A percentile compares a stretch with the other conserved stretches of the same genome.
Evolutionary conservation across 2,113 vertebrate genomes (phyloP).

Genomic region (Platanista minor): DNA sequence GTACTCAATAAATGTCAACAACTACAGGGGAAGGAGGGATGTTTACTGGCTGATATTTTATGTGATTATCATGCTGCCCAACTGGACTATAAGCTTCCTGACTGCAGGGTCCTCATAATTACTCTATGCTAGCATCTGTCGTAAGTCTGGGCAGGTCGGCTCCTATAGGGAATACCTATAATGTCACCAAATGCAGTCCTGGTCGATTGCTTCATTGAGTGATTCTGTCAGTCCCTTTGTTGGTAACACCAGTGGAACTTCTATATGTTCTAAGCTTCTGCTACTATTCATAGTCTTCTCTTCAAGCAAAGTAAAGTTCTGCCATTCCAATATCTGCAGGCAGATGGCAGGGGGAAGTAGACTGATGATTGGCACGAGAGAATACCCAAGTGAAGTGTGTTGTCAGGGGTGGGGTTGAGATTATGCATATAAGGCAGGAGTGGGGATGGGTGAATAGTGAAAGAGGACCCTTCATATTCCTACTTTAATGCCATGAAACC

Average conservation of each 20-base stretch:
- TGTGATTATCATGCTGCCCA: background rate
- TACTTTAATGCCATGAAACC: background rate
- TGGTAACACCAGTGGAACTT: background rate
- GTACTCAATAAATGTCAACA: background rate
- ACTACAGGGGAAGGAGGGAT: background rate
- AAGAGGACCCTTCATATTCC: background rate
- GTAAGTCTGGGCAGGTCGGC: background rate
- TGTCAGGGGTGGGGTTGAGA: background rate
- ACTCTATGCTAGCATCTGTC: background rate
- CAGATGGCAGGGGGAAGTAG: background rate
- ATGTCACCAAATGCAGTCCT: background rate
- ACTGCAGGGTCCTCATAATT: background rate
- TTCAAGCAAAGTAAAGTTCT: background rate
- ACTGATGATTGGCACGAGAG: background rate
- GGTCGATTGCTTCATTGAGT: background rate
- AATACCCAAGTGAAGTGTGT: background rate
- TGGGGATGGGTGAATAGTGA: background rate
- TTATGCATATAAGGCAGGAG: background rate
- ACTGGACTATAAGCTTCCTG: background rate
- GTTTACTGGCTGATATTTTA: background rate
- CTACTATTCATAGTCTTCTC: background rate
- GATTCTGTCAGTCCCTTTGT: background rate
- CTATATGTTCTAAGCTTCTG: background rate
- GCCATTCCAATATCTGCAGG: background rate
- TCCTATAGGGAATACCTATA: background rate